Conservation (phyloP, 2,113 vertebrate genomes). For the Dipodomys merriami region DNA sequence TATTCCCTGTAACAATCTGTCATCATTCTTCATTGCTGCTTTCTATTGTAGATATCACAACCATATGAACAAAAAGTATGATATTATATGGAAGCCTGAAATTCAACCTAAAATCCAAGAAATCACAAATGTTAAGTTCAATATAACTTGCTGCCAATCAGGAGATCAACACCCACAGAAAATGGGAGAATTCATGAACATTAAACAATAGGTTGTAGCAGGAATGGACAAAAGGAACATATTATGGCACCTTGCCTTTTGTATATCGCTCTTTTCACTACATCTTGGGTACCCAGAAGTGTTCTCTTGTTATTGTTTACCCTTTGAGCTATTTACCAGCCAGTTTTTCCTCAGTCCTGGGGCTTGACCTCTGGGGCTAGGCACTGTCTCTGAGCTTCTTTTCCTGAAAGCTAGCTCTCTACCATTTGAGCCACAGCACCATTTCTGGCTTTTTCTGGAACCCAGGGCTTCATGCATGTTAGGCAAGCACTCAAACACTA, state of each 20-base stretch:
- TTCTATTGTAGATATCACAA: background rate
- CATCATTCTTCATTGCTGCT: background rate
- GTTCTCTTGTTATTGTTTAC: too few species aligned
- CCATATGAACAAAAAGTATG: background rate
- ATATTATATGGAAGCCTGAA: background rate
- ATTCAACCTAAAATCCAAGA: background rate
- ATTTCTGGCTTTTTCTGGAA: too few species aligned
- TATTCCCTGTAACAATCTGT: background rate
- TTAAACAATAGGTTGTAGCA: background rate
- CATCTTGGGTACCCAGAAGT: too few species aligned
- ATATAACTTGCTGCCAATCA: background rate
- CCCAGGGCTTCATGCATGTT: too few species aligned
- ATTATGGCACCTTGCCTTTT: background rate
- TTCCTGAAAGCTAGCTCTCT: too few species aligned
- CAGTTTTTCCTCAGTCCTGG: too few species aligned
- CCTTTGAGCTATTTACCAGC: fast-evolving
- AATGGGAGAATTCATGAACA: background rate
- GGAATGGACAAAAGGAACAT: background rate
- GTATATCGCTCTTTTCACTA: fast-evolving
- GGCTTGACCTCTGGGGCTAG: too few species aligned
- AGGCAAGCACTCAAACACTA: too few species aligned
- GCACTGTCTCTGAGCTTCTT: too few species aligned
- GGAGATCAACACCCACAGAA: background rate
- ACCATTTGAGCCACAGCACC: too few species aligned
- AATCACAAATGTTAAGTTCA: background rate